Evolutionary conservation across 2,797 vertebrate genomes (phyloP).

Genomic region (Paramormyrops hopkinsi): DNA sequence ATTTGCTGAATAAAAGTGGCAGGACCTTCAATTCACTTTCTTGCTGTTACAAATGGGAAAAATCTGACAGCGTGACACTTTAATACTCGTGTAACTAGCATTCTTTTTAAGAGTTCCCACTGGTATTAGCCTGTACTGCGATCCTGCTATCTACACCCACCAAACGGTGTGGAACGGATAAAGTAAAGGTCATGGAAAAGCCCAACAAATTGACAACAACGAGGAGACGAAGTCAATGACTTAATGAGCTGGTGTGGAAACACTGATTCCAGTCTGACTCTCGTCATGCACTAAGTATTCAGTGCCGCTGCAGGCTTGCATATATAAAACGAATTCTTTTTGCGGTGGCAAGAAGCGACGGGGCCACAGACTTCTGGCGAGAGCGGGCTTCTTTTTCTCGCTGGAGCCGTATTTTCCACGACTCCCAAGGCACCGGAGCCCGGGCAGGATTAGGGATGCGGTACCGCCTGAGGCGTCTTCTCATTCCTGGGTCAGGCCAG

Average conservation of each 20-base stretch:
- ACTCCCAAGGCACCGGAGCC: slow-evolving; percentile 42
- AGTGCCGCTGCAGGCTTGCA: slow-evolving; percentile 57
- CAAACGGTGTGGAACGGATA: background rate
- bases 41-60: background rate
- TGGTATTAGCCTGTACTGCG: background rate
- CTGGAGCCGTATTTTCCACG: slow-evolving; percentile 34
- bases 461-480: slow-evolving; percentile 39
- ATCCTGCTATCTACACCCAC: background rate
- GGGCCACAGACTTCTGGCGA: slow-evolving; percentile 1
- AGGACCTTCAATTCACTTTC: background rate
- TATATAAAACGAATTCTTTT: slow-evolving; percentile 62
- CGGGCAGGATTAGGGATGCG: slow-evolving; percentile 50
- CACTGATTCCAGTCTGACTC: slow-evolving; percentile 60
- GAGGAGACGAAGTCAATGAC: slow-evolving; percentile 55
- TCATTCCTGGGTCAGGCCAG: slow-evolving; percentile 38
- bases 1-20: background rate
- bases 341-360: slow-evolving; percentile 39
- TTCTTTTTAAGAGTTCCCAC: background rate
- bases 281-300: slow-evolving; percentile 55
- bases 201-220: slow-evolving; percentile 27
- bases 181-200: slow-evolving; percentile 13
- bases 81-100: background rate
- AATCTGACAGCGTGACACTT: background rate
- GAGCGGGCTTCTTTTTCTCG: background rate
- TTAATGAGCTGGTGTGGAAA: slow-evolving; percentile 59